A percentile compares a stretch with the other conserved stretches of the same genome.
Evolutionary conservation across 2,888 invertebrate species (phyloP).

Genomic region (Caenorhabditis sp.): DNA sequence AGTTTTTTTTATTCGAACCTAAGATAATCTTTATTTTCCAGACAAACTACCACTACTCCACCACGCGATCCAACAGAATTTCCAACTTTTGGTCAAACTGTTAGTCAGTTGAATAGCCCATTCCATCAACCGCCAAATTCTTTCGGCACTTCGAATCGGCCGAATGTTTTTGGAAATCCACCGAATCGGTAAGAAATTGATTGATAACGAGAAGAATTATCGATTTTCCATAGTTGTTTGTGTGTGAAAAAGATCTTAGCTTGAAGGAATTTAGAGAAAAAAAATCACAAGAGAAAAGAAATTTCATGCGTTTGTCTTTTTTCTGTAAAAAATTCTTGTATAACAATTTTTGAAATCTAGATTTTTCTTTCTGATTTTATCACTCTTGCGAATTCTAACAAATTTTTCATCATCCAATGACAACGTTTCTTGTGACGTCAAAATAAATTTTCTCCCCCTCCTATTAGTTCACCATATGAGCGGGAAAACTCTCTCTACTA

Average conservation of each 20-base stretch:
- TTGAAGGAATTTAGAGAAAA: too few relatives aligned
- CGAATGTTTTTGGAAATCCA: constrained; percentile 52
- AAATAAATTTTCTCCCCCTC: neutral
- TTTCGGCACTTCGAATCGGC: constrained; percentile 17
- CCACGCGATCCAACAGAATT: constrained; percentile 52
- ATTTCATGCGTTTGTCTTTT: neutral
- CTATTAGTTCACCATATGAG: neutral
- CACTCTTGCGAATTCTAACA: too few relatives aligned
- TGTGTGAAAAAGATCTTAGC: too few relatives aligned
- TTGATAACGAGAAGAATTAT: neutral
- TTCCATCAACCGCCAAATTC: constrained; percentile 12
- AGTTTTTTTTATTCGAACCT: constrained; percentile 6
- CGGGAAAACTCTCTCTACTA: neutral
- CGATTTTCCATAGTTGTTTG: too few relatives aligned
- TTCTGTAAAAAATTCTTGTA: neutral
- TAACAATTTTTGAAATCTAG: neutral
- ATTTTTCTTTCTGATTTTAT: neutral
- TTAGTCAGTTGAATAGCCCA: constrained; percentile 32
- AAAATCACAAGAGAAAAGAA: too few relatives aligned
- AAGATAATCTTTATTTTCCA: constrained; percentile 7
- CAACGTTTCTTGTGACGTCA: neutral
- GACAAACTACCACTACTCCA: constrained; percentile 29
- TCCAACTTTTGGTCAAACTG: constrained; percentile 52
- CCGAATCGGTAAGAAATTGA: constrained; percentile 26
- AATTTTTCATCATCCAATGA: too few relatives aligned